Evolutionary conservation across 2,797 vertebrate species (phyloP).

Genomic region (Chelon auratus): DNA sequence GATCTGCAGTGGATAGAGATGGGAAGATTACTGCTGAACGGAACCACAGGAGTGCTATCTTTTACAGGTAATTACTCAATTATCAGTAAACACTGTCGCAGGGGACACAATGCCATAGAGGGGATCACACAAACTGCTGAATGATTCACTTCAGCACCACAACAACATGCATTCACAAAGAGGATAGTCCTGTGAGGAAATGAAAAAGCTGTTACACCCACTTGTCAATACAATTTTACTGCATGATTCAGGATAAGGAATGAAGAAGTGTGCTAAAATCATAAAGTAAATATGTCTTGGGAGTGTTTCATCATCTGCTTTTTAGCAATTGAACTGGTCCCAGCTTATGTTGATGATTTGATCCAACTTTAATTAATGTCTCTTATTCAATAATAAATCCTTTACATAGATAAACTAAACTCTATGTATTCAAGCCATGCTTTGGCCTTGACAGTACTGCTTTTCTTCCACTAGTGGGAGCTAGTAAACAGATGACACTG

Average conservation of each 20-base stretch:
- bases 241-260: slow-evolving; percentile 11
- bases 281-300: neutral
- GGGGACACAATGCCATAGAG: slow-evolving; percentile 67
- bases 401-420: slow-evolving; percentile 3
- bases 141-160: slow-evolving; percentile 55
- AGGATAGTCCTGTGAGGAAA: slow-evolving; percentile 25
- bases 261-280: neutral
- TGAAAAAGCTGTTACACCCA: slow-evolving; percentile 34
- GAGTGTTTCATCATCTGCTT: slow-evolving; percentile 14
- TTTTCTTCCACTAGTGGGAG: slow-evolving; percentile 80
- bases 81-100: slow-evolving; percentile 81
- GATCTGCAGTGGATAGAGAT: slow-evolving; percentile 54
- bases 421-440: neutral
- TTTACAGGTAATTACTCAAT: slow-evolving; percentile 86
- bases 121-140: slow-evolving; percentile 59
- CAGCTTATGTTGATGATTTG: neutral
- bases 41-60: slow-evolving; percentile 78
- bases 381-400: neutral
- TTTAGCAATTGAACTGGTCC: accelerated
- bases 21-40: slow-evolving; percentile 68
- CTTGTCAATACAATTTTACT: slow-evolving; percentile 25
- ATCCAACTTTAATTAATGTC: neutral
- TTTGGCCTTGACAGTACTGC: slow-evolving; percentile 20
- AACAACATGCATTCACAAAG: slow-evolving; percentile 46
- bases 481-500: slow-evolving; percentile 69